Base-by-base conservation (phyloP, 1,140 invertebrate species). In the Nasonia longicornis region DNA sequence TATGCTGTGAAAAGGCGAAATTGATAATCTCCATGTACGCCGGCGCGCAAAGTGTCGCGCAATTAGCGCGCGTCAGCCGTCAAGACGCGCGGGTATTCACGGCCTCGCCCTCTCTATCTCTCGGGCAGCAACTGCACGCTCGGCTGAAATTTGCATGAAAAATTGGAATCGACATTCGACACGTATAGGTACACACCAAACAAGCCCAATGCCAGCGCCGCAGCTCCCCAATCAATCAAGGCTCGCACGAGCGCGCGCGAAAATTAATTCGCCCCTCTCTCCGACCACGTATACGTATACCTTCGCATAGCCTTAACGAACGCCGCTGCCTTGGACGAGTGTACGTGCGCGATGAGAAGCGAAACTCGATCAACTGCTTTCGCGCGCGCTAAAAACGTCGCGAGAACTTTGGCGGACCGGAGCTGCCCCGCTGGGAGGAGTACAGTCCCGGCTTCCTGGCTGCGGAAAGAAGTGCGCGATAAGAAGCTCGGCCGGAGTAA, bases 111-210 rank as follows among this genome's bases (percentile, higher is more conserved):
- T 58, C 77, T 3, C 45, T 10, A 10, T 48, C 16, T 20, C 58
- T 63, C 58, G 58, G 52, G 52, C 38, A 31, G 38, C 42, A 22
- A 14, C 73, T 16, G 8, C 20, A 12, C n/a, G 35, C 8, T n/a
- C 58, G 7, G 1, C 20, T 16, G 48, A 31, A 76, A 77, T 81
- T 81, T 77, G 80, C 80, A 81, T 81, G 75, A 81, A 81, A 77
- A 81, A 81, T 81, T 72, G 66, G 35, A 72, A 72, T 72, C 22
- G 75, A 80, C 72, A 69, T 31, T 38, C 26, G 20, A 31, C 52
- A 45, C 42, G 69, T 16, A 42, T 71, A 71, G 6, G 14, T 70
- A 35, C 29, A 35, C 29, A 16, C 11, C 31, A 64, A 73, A 63
- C 35, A 64, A 66, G 58, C 29, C 48, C 45, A 29, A 42, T 58